phyloP scores from a whole-genome alignment of 1,140 invertebrate genomes.

The Armadillidium nasatum region DNA sequence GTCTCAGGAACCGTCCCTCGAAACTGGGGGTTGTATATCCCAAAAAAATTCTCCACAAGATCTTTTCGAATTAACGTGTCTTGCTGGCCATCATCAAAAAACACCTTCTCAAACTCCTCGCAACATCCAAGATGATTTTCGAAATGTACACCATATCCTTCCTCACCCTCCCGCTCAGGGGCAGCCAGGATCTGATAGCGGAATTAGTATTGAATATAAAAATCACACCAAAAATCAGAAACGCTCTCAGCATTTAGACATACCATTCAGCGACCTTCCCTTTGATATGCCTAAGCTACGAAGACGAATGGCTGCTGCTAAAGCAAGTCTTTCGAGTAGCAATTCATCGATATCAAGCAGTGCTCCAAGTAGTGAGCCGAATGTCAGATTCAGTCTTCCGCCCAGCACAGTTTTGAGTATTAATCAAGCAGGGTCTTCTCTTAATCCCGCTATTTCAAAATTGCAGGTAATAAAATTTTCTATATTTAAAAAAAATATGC shows the following conservation, averaged over 20 bases:
- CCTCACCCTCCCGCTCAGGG: conserved; percentile 54
- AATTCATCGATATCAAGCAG: conserved; percentile 40
- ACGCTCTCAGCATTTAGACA: conserved; percentile 45
- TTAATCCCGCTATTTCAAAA: conserved; percentile 38
- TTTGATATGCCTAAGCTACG: conserved; percentile 84
- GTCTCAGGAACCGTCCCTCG: conserved; percentile 65
- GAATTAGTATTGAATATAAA: conserved; percentile 67
- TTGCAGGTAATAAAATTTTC: conserved; percentile 23
- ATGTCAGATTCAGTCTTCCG: conserved; percentile 26
- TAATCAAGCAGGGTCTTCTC: conserved; percentile 17
- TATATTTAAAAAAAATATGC: background rate
- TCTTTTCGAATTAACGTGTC: conserved; percentile 53
- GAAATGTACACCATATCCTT: conserved; percentile 59
- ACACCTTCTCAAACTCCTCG: conserved; percentile 60
- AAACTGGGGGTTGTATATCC: conserved; percentile 32
- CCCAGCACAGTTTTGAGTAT: conserved; percentile 10
- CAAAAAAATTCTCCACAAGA: conserved; percentile 41
- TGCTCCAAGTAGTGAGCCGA: conserved; percentile 32
- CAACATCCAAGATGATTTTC: conserved; percentile 48
- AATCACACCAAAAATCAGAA: conserved; percentile 2
- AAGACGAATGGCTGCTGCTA: conserved; percentile 58
- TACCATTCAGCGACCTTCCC: conserved; percentile 67
- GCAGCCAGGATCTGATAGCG: conserved; percentile 74
- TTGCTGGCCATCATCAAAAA: conserved; percentile 67
- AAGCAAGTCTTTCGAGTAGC: conserved; percentile 39